Conservation (phyloP, 1,140 invertebrate species). For the Chironomus striatipennis region DNA sequence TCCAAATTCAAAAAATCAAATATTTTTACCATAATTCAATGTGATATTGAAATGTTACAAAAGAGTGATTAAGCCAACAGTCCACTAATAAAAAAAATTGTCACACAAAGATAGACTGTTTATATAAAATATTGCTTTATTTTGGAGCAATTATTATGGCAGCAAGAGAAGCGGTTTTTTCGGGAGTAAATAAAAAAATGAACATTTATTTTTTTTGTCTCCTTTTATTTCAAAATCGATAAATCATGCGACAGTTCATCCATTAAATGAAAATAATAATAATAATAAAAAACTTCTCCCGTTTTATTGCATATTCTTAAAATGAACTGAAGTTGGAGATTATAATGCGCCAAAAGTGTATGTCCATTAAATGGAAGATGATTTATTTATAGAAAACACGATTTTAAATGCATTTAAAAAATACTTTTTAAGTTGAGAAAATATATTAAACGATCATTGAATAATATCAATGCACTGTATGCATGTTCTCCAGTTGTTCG, state of each 20-base stretch:
- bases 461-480: not conserved
- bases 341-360: not conserved
- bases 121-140: not conserved
- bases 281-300: not conserved
- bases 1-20: too few species aligned
- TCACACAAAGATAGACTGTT: not conserved
- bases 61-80: not conserved
- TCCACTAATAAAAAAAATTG: not conserved
- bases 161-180: not conserved
- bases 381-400: slow-evolving; percentile 22
- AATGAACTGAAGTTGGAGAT: not conserved
- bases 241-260: slow-evolving; percentile 20
- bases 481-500: not conserved
- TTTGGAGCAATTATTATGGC: slow-evolving; percentile 18
- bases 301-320: not conserved
- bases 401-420: not conserved
- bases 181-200: slow-evolving; percentile 1
- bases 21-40: too few species aligned
- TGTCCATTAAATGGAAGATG: not conserved
- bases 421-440: not conserved
- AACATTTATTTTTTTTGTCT: not conserved
- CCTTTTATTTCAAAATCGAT: not conserved
- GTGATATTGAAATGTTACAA: too few species aligned
- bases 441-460: slow-evolving; percentile 13
- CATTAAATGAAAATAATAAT: not conserved